Evolutionary conservation across 2,888 invertebrate genomes (phyloP), one percentile per base, ranked within the genome.

Genomic region (Netelia virgata): DNA sequence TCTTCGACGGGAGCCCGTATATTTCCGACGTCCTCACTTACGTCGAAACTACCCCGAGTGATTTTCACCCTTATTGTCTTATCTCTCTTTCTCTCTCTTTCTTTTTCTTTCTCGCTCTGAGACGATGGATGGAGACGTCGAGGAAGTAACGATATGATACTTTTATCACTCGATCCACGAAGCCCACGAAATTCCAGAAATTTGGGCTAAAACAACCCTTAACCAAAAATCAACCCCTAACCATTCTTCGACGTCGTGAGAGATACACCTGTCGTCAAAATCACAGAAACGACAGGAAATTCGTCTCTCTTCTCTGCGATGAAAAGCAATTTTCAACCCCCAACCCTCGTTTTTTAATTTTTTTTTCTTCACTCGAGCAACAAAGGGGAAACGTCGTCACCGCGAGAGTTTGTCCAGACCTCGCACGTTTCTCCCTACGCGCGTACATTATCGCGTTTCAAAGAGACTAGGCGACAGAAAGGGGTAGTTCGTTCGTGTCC

Each of bases 401-500:
- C n/a, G n/a, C n/a, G n/a, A n/a, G n/a, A n/a, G n/a, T n/a, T n/a
- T n/a, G n/a, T n/a, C n/a, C n/a, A n/a, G n/a, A n/a, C n/a, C n/a
- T n/a, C n/a, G n/a, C n/a, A n/a, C n/a, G n/a, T 28, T 28, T 3
- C 47, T 47, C 10, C 14, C 47, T 9, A 11, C 47, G 47, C 2
- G 77, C 41, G 61, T 50, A 55, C 66, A 18, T 11, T 55, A 72
- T 10, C 68, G n/a, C 20, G 55, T 55, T 41, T 69, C 68, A 75
- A 75, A 69, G 72, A 74, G 74, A 59, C 59, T 57, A 50, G 61
- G 11, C 18, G 43, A 14, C 47, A 61, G 57, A 18, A 14, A 10
- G 61, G 50, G 23, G n/a, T 64, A 82, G 53, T 87, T 86, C 84
- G 83, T 88, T 57, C 88, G 73, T 85, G 69, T 82, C 84, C 86